Evolutionary conservation across 2,888 invertebrate genomes (phyloP).

Genomic region (Protodeltote pygarga): DNA sequence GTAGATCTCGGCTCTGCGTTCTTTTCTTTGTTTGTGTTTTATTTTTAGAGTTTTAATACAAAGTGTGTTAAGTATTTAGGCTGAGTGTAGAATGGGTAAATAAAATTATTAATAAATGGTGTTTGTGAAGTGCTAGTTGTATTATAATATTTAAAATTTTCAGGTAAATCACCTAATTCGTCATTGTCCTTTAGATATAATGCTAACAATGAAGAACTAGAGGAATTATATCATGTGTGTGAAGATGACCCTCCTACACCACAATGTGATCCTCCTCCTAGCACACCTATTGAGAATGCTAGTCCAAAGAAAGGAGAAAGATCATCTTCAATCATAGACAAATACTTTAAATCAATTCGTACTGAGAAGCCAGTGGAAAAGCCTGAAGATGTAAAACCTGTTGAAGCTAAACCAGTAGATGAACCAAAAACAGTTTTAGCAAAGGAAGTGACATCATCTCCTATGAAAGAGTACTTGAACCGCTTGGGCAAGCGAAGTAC

Average conservation of each 20-base stretch:
- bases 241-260: slow-evolving; percentile 86
- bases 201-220: slow-evolving; percentile 92
- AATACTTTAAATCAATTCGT: slow-evolving; percentile 82
- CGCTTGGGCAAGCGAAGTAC: slow-evolving; percentile 89
- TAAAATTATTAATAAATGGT: slow-evolving; percentile 7
- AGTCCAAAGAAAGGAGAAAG: slow-evolving; percentile 81
- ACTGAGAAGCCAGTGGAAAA: slow-evolving; percentile 71
- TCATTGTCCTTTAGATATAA: slow-evolving; percentile 90
- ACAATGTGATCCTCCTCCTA: slow-evolving; percentile 75
- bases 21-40: slow-evolving; percentile 37
- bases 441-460: slow-evolving; percentile 79
- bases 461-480: slow-evolving; percentile 87
- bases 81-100: slow-evolving; percentile 29
- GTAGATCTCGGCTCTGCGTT: slow-evolving; percentile 27
- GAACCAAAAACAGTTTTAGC: slow-evolving; percentile 59
- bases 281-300: slow-evolving; percentile 69
- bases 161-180: slow-evolving; percentile 80
- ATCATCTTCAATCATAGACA: slow-evolving; percentile 80
- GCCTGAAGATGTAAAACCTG: slow-evolving; percentile 64
- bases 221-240: slow-evolving; percentile 89
- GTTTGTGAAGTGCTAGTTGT: slow-evolving; percentile 2
- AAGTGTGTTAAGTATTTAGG: slow-evolving; percentile 9
- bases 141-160: slow-evolving; percentile 43
- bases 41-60: slow-evolving; percentile 21
- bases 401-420: slow-evolving; percentile 62